Conservation (phyloP, 2,113 vertebrate species). For the Chlorocebus sabaeus region DNA sequence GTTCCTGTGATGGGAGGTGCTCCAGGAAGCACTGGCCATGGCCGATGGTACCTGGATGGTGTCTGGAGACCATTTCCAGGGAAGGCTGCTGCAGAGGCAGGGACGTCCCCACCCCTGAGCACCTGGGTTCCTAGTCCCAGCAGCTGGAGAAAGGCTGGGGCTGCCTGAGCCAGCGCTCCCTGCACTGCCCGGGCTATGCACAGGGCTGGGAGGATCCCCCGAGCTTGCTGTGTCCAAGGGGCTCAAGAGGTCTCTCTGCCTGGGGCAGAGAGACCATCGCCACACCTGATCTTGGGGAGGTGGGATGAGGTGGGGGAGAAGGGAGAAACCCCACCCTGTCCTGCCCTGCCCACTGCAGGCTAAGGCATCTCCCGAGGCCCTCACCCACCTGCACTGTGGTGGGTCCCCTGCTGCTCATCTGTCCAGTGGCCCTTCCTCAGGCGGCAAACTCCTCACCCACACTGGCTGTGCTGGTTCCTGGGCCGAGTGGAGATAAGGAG, state of each 20-base stretch:
- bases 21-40: not conserved
- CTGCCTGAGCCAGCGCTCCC: not conserved
- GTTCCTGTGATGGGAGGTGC: fast-evolving
- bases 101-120: not conserved
- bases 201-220: not conserved
- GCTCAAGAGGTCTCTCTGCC: not conserved
- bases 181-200: not conserved
- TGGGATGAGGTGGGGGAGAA: too few relatives aligned
- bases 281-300: too few relatives aligned
- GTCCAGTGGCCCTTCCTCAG: not conserved
- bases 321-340: not conserved
- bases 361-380: not conserved
- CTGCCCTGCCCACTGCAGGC: not conserved
- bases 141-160: not conserved
- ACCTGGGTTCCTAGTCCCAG: not conserved
- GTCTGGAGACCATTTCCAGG: not conserved
- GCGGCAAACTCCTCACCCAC: not conserved
- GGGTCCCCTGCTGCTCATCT: not conserved
- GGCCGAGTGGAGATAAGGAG: not conserved
- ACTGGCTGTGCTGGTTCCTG: not conserved
- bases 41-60: not conserved
- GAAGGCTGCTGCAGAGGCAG: not conserved
- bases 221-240: too few relatives aligned
- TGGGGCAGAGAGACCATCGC: not conserved
- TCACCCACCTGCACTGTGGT: not conserved